Evolutionary conservation across 1,140 invertebrate species (phyloP), one percentile per base, ranked within the genome.

Genomic region (Leguminivora glycinivorella): DNA sequence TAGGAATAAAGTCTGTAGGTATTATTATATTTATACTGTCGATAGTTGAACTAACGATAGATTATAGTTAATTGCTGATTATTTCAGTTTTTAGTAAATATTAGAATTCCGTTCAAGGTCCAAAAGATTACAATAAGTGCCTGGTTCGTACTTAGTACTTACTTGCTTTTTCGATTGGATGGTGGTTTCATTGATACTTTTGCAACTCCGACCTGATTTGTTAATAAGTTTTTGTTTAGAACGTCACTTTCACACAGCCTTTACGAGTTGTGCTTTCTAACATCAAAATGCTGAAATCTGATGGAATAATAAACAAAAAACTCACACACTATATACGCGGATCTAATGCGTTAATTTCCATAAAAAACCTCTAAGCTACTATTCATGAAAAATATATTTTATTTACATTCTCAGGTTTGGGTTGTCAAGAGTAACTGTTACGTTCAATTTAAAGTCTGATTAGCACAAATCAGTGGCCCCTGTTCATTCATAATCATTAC

Each of bases 41-140:
- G 75, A 72, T 68, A 81, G 82, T 82, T 56, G 81, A 80, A 84
- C 78, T 81, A 81, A 72, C 73, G 77, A 77, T 81, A 73, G 77
- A 77, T 70, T 63, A 38, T 70, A 75, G 66, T 34, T 38, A 70
- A 26, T 70, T 52, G 19, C 56, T 26, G 31, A 47, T 67, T 47
- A 69, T 66, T n/a, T 72, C 9, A 63, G 58, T 60, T 60, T 26
- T 1, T 68, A 68, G 47, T 52, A 19, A 52, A 52, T 52, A 52
- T 17, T 52, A 52, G 17, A 22, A 52, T 22, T 7, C 4, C n/a
- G 14, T 52, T 22, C 1, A 5, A 52, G 19, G 47, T 52, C 17
- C 19, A 43, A 43, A 43, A 6, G 40, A 43, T 17, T 43, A 43
- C 40, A 52, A 6, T 52, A 52, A 52, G 5, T 52, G 47, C 5